Conservation (phyloP, 2,888 invertebrate genomes). For the Eupelmus urozonus region DNA sequence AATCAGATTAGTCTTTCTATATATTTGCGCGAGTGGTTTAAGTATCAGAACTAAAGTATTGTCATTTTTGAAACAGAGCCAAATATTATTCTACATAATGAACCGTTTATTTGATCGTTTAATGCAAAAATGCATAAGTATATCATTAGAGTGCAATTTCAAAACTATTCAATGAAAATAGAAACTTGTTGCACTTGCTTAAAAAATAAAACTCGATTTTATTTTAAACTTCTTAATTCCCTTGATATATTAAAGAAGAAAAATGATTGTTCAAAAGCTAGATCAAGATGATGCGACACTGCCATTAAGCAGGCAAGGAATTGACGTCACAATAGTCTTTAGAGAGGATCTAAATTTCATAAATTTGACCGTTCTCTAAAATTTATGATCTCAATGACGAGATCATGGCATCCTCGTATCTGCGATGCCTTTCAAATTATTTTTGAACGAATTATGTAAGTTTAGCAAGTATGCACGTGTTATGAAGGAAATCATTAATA, state of each 20-base stretch:
- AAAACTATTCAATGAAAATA: no score
- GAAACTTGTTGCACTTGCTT: no score
- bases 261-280: background rate
- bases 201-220: no score
- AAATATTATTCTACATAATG: background rate
- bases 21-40: no score
- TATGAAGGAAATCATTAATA: no score
- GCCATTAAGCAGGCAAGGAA: background rate
- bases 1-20: no score
- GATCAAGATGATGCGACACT: background rate
- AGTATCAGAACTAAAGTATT: no score
- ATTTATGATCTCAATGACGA: slow-evolving; percentile 22
- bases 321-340: slow-evolving; percentile 6
- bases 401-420: background rate
- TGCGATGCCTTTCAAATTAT: slow-evolving; percentile 1
- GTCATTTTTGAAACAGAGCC: no score
- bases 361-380: slow-evolving; percentile 7
- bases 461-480: background rate
- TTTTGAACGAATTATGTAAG: slow-evolving; percentile 20
- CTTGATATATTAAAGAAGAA: background rate
- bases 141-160: no score
- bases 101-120: background rate
- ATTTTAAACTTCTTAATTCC: background rate
- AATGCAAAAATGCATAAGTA: background rate
- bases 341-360: background rate